Percentiles rank a stretch among this genome's conserved stretches.
Evolutionary conservation across 2,797 vertebrate genomes (phyloP).

Genomic region (Falco berigora): DNA sequence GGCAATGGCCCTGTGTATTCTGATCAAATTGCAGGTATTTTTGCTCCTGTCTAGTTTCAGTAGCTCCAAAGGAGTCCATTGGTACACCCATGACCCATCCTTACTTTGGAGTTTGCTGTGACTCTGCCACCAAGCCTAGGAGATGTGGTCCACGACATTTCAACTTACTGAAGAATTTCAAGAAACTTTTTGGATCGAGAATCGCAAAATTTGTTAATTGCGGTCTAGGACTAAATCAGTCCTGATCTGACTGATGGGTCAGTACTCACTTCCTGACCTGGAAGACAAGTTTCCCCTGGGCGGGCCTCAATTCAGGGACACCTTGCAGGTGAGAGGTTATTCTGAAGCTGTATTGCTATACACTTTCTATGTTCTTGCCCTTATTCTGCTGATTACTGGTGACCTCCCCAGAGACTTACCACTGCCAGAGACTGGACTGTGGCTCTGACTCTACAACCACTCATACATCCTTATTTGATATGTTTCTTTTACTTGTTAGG

Average conservation of each 20-base stretch:
- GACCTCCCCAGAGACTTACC: neutral
- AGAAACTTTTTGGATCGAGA: neutral
- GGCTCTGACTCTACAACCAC: neutral
- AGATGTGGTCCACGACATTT: neutral
- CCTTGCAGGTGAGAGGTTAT: neutral
- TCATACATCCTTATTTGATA: rapidly evolving
- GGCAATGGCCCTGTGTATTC: neutral
- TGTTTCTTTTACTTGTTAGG: neutral
- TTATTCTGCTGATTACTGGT: neutral
- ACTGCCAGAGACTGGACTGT: too few relatives aligned
- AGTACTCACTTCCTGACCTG: neutral
- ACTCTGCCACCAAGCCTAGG: neutral
- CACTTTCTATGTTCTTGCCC: neutral
- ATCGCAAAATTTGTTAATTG: neutral
- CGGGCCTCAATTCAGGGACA: neutral
- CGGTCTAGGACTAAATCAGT: neutral
- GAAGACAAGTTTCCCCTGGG: neutral
- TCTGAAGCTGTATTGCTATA: neutral
- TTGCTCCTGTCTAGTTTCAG: neutral
- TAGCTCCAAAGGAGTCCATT: neutral
- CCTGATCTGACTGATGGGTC: neutral
- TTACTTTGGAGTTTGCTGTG: neutral
- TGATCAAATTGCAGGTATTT: neutral
- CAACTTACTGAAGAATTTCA: neutral
- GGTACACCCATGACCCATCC: neutral